A percentile compares a stretch with the other conserved stretches of the same genome.
phyloP scores from a whole-genome alignment of 2,797 vertebrate species.

The Gila robusta region DNA sequence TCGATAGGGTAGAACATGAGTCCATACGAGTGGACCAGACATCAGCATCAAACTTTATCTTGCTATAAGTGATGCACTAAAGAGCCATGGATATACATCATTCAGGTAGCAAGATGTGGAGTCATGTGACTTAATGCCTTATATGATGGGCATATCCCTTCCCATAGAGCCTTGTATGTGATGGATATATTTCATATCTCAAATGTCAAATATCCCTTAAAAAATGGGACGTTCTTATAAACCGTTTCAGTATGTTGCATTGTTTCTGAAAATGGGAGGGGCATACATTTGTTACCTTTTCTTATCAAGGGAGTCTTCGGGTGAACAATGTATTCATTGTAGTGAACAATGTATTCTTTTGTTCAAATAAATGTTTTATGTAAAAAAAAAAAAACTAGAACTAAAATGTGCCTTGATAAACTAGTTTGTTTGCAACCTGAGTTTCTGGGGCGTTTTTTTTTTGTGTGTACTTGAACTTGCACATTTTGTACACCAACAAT shows the following conservation, averaged over 20 bases:
- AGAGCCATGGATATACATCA: not conserved
- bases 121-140: not conserved
- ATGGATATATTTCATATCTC: conserved; percentile 9
- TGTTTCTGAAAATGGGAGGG: conserved; percentile 9
- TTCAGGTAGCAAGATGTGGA: not conserved
- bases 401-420: not conserved
- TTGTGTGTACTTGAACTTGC: not conserved
- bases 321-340: not conserved
- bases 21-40: not conserved
- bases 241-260: conserved; percentile 14
- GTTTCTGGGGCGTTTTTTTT: not conserved
- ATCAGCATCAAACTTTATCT: not conserved
- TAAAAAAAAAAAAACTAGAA: not conserved
- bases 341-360: not conserved
- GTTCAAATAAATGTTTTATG: not conserved
- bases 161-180: not conserved
- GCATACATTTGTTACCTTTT: conserved; percentile 12
- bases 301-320: not conserved
- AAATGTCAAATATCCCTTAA: not conserved
- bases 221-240: not conserved
- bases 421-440: not conserved
- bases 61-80: not conserved
- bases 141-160: not conserved
- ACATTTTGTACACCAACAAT: not conserved
- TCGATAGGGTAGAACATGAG: not conserved